Conservation (phyloP, 2,888 invertebrate species). For the Sesamia inferens region DNA sequence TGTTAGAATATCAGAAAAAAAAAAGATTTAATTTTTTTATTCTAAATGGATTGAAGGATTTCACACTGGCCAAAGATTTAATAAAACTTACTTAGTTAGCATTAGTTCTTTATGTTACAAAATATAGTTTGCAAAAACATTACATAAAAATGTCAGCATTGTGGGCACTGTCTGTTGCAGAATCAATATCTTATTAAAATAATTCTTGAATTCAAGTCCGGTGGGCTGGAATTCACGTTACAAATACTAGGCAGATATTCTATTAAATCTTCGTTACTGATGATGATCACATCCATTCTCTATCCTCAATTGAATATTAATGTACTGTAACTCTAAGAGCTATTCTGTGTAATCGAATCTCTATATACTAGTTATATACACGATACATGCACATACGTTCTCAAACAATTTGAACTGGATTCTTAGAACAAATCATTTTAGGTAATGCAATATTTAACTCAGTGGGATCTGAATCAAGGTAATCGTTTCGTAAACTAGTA, state of each 20-base stretch:
- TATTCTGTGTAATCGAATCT: conserved; percentile 10
- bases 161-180: not conserved
- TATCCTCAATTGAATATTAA: conserved; percentile 27
- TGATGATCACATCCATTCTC: conserved; percentile 11
- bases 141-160: not conserved
- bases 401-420: conserved; percentile 21
- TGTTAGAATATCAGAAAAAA: no score
- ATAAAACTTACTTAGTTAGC: no score
- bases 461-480: conserved; percentile 35
- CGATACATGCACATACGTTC: conserved; percentile 11
- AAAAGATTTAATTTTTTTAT: no score
- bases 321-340: not conserved
- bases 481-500: conserved; percentile 36
- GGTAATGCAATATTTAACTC: conserved; percentile 28
- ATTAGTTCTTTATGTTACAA: not conserved
- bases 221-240: not conserved
- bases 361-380: not conserved
- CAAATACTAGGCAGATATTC: not conserved
- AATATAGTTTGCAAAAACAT: not conserved
- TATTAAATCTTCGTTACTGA: not conserved
- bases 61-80: not conserved
- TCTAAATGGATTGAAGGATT: no score
- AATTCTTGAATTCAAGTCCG: not conserved
- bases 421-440: conserved; percentile 28
- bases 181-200: not conserved